These are phyloP conservation scores for Lytechinus variegatus DNA, from an alignment of 35 echinoderm and acorn worm species.

Conservation along the genomic window DNA sequence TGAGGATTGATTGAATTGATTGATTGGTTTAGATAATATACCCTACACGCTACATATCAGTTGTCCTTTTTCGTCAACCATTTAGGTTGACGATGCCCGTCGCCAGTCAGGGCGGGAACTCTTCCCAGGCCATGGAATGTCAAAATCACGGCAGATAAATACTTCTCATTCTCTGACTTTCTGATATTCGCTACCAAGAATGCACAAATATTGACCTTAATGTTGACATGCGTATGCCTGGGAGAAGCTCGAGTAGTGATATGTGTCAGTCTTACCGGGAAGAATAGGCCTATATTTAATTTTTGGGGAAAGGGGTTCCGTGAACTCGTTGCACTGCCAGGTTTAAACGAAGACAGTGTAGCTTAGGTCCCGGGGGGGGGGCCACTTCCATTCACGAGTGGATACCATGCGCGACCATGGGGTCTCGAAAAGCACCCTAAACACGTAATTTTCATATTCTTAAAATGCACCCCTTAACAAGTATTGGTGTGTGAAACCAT, in stretches of 20 bases:
- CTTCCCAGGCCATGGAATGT: neutral
- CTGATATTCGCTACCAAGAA: neutral
- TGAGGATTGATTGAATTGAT: too few species aligned
- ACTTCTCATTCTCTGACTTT: neutral
- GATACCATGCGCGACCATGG: too few species aligned
- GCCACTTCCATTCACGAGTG: too few species aligned
- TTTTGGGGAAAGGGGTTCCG: neutral
- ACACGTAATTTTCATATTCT: too few species aligned
- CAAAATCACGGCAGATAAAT: neutral
- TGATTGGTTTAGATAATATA: too few species aligned
- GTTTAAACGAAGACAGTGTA: neutral
- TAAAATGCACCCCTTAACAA: too few species aligned
- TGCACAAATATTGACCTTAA: slow-evolving; percentile 32
- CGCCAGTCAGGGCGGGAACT: neutral
- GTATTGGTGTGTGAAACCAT: too few species aligned
- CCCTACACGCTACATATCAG: too few species aligned
- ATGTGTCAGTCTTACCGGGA: neutral
- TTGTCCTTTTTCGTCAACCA: neutral
- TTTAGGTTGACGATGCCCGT: neutral
- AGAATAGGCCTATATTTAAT: neutral
- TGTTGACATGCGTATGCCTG: slow-evolving; percentile 38
- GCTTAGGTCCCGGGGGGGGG: too few species aligned
- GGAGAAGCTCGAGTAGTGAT: neutral
- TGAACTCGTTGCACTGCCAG: neutral
- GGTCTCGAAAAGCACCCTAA: too few species aligned